A percentile compares a stretch with the other conserved stretches of the same genome.
These are phyloP conservation scores for Tenthredo amoena DNA, from an alignment of 2,888 invertebrate genomes.

Conservation along the genomic window DNA sequence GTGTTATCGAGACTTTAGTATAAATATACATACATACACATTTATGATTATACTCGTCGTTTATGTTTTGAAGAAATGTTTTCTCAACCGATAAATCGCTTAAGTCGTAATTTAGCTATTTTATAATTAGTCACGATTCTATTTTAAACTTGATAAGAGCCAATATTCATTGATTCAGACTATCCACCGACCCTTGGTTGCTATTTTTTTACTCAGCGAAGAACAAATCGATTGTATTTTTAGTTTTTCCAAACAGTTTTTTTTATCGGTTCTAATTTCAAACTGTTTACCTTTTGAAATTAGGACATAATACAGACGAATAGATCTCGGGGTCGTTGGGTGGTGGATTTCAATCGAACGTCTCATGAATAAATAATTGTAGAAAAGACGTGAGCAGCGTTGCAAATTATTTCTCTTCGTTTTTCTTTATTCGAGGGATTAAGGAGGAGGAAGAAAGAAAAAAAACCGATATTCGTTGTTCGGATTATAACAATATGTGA, in stretches of 20 bases:
- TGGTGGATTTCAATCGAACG: not conserved
- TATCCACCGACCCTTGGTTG: not conserved
- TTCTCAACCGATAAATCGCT: not conserved
- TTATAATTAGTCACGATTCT: slow-evolving; percentile 2
- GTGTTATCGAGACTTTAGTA: not conserved
- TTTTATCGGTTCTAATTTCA: not conserved
- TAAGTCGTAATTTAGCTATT: not conserved
- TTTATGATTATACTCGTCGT: not conserved
- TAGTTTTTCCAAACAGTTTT: not conserved
- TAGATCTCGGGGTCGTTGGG: not conserved
- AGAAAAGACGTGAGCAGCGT: not conserved
- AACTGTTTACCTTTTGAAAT: not conserved
- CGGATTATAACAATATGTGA: not conserved
- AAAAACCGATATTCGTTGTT: not conserved
- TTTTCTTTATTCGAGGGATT: not conserved
- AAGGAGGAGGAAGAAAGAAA: not conserved
- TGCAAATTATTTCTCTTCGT: not conserved
- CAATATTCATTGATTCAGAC: not conserved
- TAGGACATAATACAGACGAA: not conserved
- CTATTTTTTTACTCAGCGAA: not conserved
- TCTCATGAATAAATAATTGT: not conserved
- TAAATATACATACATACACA: not conserved
- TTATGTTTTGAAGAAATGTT: not conserved
- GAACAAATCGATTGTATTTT: not conserved
- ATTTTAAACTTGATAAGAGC: not conserved